Evolutionary conservation across 1,140 invertebrate genomes (phyloP).

Genomic region (Caerostris darwini): DNA sequence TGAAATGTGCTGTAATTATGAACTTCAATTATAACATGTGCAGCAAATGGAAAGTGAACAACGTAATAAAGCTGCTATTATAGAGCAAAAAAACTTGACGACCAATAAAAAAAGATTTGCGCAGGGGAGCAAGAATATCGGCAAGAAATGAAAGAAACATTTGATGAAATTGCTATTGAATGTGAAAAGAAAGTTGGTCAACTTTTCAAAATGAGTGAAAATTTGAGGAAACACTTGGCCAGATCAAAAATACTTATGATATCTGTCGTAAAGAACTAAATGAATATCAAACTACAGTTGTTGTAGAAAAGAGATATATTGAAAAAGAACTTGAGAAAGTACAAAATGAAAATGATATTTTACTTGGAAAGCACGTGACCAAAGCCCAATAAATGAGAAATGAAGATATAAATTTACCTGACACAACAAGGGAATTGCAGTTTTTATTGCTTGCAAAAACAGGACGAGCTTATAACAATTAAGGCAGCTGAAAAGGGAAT

Average conservation of each 20-base stretch:
- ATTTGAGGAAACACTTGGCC: constrained; percentile 42
- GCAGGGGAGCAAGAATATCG: constrained; percentile 83
- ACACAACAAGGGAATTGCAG: too few species aligned
- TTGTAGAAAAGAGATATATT: rapidly evolving
- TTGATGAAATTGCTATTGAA: constrained; percentile 90
- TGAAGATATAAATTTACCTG: too few species aligned
- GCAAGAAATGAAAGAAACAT: constrained; percentile 92
- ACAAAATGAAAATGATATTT: too few species aligned
- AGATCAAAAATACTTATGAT: constrained; percentile 58
- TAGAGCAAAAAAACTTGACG: constrained; percentile 81
- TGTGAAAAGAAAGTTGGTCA: constrained; percentile 79
- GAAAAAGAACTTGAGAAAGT: too few species aligned
- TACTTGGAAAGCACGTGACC: too few species aligned
- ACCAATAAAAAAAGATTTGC: constrained; percentile 81
- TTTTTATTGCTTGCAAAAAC: too few species aligned
- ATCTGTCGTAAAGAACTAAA: constrained; percentile 58
- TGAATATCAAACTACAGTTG: constrained; percentile 40
- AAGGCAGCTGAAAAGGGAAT: too few species aligned
- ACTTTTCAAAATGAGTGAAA: constrained; percentile 65
- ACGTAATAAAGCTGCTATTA: constrained; percentile 82
- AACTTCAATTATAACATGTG: constrained; percentile 83
- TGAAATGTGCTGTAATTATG: constrained; percentile 85
- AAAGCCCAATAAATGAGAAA: too few species aligned
- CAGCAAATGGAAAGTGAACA: constrained; percentile 82
- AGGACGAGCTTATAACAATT: too few species aligned